Conservation (phyloP, 2,797 vertebrate species). For the Propithecus perrieri region DNA sequence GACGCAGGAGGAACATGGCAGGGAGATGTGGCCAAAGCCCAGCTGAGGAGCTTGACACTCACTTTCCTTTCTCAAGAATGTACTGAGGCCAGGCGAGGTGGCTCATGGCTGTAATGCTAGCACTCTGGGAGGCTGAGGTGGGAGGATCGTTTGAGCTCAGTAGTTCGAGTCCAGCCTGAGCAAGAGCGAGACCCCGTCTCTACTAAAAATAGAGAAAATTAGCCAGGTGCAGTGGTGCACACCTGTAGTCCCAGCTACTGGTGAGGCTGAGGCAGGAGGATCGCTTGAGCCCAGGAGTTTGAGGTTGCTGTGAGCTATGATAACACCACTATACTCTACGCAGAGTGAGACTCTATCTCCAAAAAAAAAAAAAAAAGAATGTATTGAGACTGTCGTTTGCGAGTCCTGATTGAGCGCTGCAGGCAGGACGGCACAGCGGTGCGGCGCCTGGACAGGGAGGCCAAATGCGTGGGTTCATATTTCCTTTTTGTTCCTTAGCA, state of each 20-base stretch:
- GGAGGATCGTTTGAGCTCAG: too few relatives aligned
- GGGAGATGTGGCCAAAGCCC: not conserved
- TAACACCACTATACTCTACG: too few relatives aligned
- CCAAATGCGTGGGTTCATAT: rapidly evolving
- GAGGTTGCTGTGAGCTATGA: too few relatives aligned
- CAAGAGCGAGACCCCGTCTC: too few relatives aligned
- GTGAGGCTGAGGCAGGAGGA: too few relatives aligned
- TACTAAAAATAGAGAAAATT: not conserved
- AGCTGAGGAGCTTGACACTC: not conserved
- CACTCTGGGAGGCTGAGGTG: too few relatives aligned
- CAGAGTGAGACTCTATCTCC: not conserved
- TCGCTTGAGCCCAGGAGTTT: too few relatives aligned
- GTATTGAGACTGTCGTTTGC: not conserved
- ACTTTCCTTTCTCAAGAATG: not conserved
- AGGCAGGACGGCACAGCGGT: not conserved
- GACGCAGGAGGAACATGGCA: not conserved
- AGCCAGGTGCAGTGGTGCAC: not conserved
- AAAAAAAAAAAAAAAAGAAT: not conserved
- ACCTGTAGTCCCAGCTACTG: not conserved
- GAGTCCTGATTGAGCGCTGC: not conserved
- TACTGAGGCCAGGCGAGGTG: not conserved
- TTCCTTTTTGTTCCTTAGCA: not conserved
- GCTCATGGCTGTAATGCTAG: not conserved
- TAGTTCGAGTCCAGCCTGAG: too few relatives aligned
- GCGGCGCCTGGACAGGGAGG: not conserved